Evolutionary conservation across 2,797 vertebrate genomes (phyloP), one percentile per base, ranked within the genome.

Genomic region (Triplophysa bombifrons): DNA sequence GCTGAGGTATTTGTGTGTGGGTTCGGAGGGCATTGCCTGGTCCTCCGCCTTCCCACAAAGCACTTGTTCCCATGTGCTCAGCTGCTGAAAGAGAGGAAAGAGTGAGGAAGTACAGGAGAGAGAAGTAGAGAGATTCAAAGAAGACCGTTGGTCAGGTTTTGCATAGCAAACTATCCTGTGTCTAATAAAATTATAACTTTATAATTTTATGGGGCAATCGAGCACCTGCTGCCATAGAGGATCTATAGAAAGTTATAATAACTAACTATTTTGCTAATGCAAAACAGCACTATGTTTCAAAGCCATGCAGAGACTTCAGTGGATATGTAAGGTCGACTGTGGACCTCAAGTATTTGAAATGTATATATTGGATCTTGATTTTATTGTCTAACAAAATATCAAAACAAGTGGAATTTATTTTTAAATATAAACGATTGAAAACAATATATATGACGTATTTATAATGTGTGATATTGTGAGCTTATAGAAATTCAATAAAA

Each of bases 21-120:
- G 95, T 83, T 97, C 94, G 0, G 95, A 92, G 73, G 95, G 92
- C 73, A 95, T 88, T 79, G 94, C 89, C 82, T 95, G 96, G 72
- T 98, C 97, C 82, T 98, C 98, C 0, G 90, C 93, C 90, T 99
- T 98, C 82, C 95, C 96, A 9, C 96, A 98, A 86, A 95, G 95
- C 0, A 91, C 91, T 3, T 95, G 89, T 85, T 99, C 98, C 97
- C 98, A 99, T 82, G 94, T 61, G 5, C 87, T 93, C 72, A 97
- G 90, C 86, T 97, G 94, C 93, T 95, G 86, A n/a, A n/a, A 50
- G 30, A 83, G 48, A 5, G 13, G 74, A 16, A 82, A 38, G 48
- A 80, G 20, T 56, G n/a, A 56, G 17, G 34, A 56, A 12, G 55
- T 55, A 4, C 68, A 13, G 7, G 13, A 50, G 2, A 50, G 16